Base-by-base conservation (phyloP, 2,888 invertebrate species). In the Drosophila aldrichi region DNA sequence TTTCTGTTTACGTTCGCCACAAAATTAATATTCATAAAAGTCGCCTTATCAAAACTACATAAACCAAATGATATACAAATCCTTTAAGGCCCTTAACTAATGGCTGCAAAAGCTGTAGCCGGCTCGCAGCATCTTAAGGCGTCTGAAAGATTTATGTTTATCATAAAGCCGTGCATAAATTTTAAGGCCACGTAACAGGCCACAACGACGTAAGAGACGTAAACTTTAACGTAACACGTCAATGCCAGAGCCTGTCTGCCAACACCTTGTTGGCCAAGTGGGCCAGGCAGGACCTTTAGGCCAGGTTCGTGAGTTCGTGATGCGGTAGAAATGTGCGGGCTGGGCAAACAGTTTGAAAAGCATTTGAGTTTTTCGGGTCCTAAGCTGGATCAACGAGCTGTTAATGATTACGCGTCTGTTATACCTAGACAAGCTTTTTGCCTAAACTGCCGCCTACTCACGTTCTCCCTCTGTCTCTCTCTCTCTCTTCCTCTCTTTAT, bases 161-260 rank as follows among this genome's bases (percentile, higher is more conserved):
- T 68, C 59, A 73, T 77, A 77, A 83, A 83, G 75, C 82, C 73
- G 57, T 64, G 72, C 82, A 87, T 84, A 79, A 75, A 82, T 77
- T 84, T 77, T 74, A 71, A 71, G 63, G 65, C 79, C 76, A 67
- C 73, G 78, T 75, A 81, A 76, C 64, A 56, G 61, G 61, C 74
- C 66, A 36, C 59, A 65, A 41, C 55, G 65, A 57, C 55, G 65
- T 55, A 58, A 58, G 61, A 49, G 65, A 74, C 61, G 44, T 62
- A 58, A 61, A 62, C 57, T 59, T 70, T 61, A 65, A 57, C 62
- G 71, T 58, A 74, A 70, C 77, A 72, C 85, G 63, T 70, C 64
- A 77, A 82, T 73, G 68, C 43, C 56, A 49, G 34, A 32, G 52
- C 16, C 25, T 7, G 52, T 4, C 68, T 70, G 79, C 62, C 74